These are phyloP conservation scores for Lampris incognitus DNA, from an alignment of 2,113 vertebrate genomes.

Conservation along the genomic window DNA sequence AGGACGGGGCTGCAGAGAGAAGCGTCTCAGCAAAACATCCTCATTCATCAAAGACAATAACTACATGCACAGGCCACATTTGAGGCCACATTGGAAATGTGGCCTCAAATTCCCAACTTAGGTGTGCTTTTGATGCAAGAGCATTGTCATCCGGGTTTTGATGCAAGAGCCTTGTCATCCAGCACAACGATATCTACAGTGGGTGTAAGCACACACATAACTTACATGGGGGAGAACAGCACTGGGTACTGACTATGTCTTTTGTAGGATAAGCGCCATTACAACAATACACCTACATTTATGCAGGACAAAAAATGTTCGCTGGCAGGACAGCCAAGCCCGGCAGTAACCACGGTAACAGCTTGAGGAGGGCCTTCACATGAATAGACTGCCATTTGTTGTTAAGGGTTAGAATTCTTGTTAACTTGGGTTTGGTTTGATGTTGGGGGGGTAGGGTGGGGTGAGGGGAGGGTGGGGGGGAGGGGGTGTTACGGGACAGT, in stretches of 20 bases:
- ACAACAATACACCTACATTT: not conserved
- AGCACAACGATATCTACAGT: not conserved
- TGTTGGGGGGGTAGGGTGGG: no score
- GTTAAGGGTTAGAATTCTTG: not conserved
- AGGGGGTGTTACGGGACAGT: no score
- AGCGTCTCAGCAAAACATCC: constrained; percentile 17
- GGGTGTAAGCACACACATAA: constrained; percentile 13
- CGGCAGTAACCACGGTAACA: not conserved
- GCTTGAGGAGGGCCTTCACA: not conserved
- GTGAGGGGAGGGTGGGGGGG: no score
- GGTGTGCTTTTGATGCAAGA: no score
- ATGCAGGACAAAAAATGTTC: not conserved
- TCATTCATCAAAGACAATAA: constrained; percentile 30
- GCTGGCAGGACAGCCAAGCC: constrained; percentile 6
- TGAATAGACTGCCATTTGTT: not conserved
- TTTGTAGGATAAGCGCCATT: not conserved
- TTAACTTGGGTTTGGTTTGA: not conserved
- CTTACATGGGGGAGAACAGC: not conserved
- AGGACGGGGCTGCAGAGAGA: constrained; percentile 60
- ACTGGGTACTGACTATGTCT: not conserved
- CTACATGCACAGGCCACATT: not conserved
- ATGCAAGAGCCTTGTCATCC: no score
- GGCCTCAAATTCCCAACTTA: no score
- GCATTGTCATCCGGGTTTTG: no score
- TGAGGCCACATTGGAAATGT: no score